phyloP scores from a whole-genome alignment of 2,113 vertebrate genomes.

The Chrysochloris asiatica region DNA sequence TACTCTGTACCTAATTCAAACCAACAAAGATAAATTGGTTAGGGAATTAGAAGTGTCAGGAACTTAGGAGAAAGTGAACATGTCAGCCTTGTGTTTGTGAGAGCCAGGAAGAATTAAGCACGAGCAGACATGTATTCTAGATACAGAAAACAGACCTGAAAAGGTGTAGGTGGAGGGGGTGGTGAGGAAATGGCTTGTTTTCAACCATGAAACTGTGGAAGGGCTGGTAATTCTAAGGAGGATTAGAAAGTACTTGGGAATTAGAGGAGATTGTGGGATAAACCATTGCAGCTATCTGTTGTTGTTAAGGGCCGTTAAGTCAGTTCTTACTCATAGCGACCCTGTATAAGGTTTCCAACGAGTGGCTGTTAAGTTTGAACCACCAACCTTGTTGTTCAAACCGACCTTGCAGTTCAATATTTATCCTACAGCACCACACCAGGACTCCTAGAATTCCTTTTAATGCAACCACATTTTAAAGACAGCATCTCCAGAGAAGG shows the following conservation, averaged over 20 bases:
- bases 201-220: neutral
- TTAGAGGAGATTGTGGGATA: neutral
- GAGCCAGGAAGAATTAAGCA: neutral
- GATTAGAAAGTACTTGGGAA: too few relatives aligned
- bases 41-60: slow-evolving; percentile 49
- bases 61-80: slow-evolving; percentile 25
- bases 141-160: neutral
- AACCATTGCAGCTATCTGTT: neutral
- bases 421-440: too few relatives aligned
- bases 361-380: too few relatives aligned
- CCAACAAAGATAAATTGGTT: slow-evolving; percentile 59
- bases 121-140: neutral
- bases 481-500: neutral
- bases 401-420: too few relatives aligned
- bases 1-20: slow-evolving; percentile 44
- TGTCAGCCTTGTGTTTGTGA: neutral
- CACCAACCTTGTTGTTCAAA: too few relatives aligned
- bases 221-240: neutral
- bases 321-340: too few relatives aligned
- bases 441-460: neutral
- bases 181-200: neutral
- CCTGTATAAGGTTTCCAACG: too few relatives aligned
- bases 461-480: neutral
- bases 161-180: neutral
- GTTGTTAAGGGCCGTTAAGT: too few relatives aligned